These are phyloP conservation scores for Leptopilina clavipes DNA, from an alignment of 1,140 invertebrate species.

Conservation along the genomic window DNA sequence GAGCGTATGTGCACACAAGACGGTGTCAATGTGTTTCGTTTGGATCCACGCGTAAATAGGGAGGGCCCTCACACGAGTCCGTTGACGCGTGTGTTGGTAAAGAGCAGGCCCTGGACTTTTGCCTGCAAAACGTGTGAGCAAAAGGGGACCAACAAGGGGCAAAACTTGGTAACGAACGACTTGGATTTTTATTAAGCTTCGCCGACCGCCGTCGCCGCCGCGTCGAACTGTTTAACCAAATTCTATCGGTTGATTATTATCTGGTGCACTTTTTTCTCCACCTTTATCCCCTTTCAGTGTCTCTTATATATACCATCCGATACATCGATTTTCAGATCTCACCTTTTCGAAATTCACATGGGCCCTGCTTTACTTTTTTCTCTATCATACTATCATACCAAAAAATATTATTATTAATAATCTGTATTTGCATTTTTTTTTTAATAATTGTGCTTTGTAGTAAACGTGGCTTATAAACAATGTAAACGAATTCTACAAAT, in stretches of 20 bases:
- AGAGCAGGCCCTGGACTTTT: no score
- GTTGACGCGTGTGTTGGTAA: no score
- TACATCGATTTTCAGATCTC: no score
- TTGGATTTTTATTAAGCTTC: constrained; percentile 60
- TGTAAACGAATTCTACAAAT: constrained; percentile 58
- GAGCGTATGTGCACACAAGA: constrained; percentile 46
- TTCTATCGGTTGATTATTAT: constrained; percentile 57
- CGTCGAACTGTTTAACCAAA: constrained; percentile 60
- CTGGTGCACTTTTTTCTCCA: constrained; percentile 38
- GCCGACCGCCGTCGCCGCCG: constrained; percentile 55
- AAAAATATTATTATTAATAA: no score
- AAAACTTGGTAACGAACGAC: constrained; percentile 47
- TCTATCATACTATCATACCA: no score
- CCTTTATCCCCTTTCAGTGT: background rate
- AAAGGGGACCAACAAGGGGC: constrained; percentile 6
- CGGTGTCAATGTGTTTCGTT: constrained; percentile 39
- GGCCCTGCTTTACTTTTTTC: no score
- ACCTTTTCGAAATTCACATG: background rate
- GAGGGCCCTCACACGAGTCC: constrained; percentile 39
- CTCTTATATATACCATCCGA: no score
- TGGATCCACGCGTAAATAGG: constrained; percentile 55
- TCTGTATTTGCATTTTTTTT: background rate
- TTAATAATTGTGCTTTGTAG: constrained; percentile 24
- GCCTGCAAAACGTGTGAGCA: constrained; percentile 50
- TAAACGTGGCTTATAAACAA: constrained; percentile 32